Evolutionary conservation across 2,797 vertebrate genomes (phyloP), one percentile per base, ranked within the genome.

Genomic region (Strix occidentalis): DNA sequence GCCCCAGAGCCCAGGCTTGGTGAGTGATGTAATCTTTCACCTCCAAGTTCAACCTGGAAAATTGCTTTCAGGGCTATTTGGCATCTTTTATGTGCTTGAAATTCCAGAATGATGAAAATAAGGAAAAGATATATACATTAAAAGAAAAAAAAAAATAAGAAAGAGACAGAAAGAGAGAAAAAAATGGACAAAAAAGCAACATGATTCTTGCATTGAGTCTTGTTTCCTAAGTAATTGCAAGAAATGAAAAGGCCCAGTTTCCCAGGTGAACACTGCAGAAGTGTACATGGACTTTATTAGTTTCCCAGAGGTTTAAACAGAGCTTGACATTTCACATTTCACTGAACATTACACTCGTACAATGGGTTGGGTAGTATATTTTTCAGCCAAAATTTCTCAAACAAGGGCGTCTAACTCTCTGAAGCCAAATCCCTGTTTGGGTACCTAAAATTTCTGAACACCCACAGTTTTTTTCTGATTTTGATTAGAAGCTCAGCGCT

Each of bases 271-370:
- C 5, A 2, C 26, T 95, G 35, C 60, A 78, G 69, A 81, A 92
- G 39, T 24, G 56, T 95, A 82, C 70, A 82, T 60, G 63, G 83
- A 39, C 77, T 93, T 96, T 71, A 92, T 87, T 94, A 91, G 74
- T 90, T 96, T 96, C 94, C 92, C 92, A 96, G 90, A 90, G 95
- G 84, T 80, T 96, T 95, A 90, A 96, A 90, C 77, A 87, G 86
- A 93, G 75, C 57, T 93, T 94, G 90, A 95, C 93, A 82, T 85
- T 95, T 91, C 84, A 81, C 75, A 95, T 96, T 96, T 96, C 86
- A 77, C 74, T 90, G 83, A 95, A 82, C 88, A 84, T 93, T 90
- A 57, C 74, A 68, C 17, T 89, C 41, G 2, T 80, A 68, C 84
- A 89, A 87, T 87, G 93, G 88, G 84, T 79, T 96, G 88, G 75